Percentiles rank a stretch among this genome's conserved stretches.
phyloP scores from a whole-genome alignment of 2,888 invertebrate genomes.

The Drosophila colorata region DNA sequence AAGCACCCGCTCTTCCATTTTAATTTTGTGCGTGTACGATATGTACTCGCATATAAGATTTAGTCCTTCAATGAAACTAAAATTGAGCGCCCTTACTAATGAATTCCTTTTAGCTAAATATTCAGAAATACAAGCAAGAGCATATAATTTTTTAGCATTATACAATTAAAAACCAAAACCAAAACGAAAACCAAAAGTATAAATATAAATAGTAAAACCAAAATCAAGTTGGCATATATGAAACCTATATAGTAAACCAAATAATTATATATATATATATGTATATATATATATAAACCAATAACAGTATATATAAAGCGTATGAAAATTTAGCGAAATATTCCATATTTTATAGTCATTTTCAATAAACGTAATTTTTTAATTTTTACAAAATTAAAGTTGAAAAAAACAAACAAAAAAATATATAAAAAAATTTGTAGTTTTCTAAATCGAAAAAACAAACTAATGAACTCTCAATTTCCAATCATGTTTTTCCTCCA shows the following conservation, averaged over 20 bases:
- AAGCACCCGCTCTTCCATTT: constrained; percentile 70
- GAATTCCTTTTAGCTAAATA: constrained; percentile 85
- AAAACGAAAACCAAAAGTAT: constrained; percentile 41
- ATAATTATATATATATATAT: constrained; percentile 51
- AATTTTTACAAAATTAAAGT: constrained; percentile 81
- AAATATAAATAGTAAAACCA: constrained; percentile 59
- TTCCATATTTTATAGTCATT: constrained; percentile 79
- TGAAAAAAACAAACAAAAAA: constrained; percentile 50
- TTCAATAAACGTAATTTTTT: constrained; percentile 79
- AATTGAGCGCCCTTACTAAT: constrained; percentile 80
- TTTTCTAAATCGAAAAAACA: constrained; percentile 69
- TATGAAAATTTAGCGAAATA: constrained; percentile 68
- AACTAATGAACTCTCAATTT: constrained; percentile 59
- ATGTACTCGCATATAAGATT: constrained; percentile 40
- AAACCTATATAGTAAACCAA: constrained; percentile 68
- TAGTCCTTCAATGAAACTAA: constrained; percentile 70
- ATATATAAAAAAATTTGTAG: constrained; percentile 64
- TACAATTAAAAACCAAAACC: constrained; percentile 61
- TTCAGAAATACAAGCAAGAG: constrained; percentile 70
- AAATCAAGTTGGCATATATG: constrained; percentile 61
- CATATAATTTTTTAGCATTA: constrained; percentile 80
- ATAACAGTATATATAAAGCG: constrained; percentile 50
- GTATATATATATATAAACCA: constrained; percentile 53
- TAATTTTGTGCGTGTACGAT: constrained; percentile 49
- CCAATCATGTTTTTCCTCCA: constrained; percentile 67